Base-by-base conservation (phyloP, 1,140 invertebrate species). In the Meteorus sp. region DNA sequence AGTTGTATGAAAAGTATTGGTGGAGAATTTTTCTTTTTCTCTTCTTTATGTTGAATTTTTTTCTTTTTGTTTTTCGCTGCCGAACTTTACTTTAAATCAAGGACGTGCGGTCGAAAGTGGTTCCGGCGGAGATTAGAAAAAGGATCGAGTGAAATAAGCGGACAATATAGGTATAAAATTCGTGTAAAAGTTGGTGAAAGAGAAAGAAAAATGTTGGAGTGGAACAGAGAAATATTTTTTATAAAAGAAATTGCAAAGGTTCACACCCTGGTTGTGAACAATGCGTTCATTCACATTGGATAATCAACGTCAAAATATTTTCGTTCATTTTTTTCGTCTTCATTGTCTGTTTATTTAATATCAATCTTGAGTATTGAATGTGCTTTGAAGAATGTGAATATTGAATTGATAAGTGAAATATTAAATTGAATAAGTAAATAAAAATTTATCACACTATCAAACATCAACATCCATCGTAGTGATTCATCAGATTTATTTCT, bases 221-320 rank as follows among this genome's bases (percentile, higher is more conserved):
- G 27, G 4, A 29, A 29, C 4, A 9, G 4, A 29, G 9, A 29
- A 29, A 29, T 4, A 9, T 5, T 5, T 4, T 29, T 29, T 29
- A 29, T 29, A 29, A 29, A 29, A 29, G 27, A 29, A 29, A 9
- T 5, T 5, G 27, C 4, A 29, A 29, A 29, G 9, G 27, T 4
- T 29, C 27, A 5, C 4, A 5, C 4, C 4, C 9, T 29, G 4
- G 9, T 9, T 29, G 4, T 29, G 63, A 53, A 68, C 65, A 70
- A 66, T 66, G 48, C 61, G 20, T 53, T 59, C 66, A 65, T 70
- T 70, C 66, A 70, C 67, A 67, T 66, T 37, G 61, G 27, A 68
- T n/a, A 70, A 66, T 66, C 64, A 63, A 66, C 65, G 59, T 29
- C 27, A 29, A 4, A 5, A 4, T 29, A 9, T 5, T 9, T 29